Base-by-base conservation (phyloP, 2,888 invertebrate species). In the Lochmaea crataegi region DNA sequence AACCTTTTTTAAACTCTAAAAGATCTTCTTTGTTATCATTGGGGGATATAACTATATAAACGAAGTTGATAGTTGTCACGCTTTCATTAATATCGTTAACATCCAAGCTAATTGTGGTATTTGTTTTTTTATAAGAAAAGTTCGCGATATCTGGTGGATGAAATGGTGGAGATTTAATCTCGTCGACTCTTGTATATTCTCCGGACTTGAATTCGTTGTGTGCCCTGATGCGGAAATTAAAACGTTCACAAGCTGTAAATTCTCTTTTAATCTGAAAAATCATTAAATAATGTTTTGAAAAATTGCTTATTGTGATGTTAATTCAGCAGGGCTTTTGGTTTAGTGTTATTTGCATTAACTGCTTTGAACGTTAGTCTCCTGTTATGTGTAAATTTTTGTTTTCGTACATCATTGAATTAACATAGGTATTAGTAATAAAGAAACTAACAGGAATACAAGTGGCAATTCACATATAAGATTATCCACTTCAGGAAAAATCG, bases 51-150 rank as follows among this genome's bases (percentile, higher is more conserved):
- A 61, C 1, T 12, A 68, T 60, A 41, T 45, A 45, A n/a, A 57
- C 7, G 1, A n/a, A 10, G 16, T 63, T 18, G 16, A 63, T 18
- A 16, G 6, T 18, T n/a, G 9, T 42, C 7, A 38, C n/a, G 38
- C n/a, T 18, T 11, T 18, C 41, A 7, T 63, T n/a, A 10, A 60
- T 60, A n/a, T 10, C n/a, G n/a, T n/a, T 9, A 12, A 63, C 11
- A 41, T 42, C 18, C 38, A 63, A 18, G 10, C n/a, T n/a, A 10
- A 60, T 38, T n/a, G 60, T 60, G 38, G 67, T 67, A n/a, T 22
- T 57, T 12, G 41, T 57, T 14, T 16, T 14, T 22, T 41, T 41
- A 16, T 2, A 6, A 2, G 0, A 22, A 53, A 14, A 38, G 22
- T 22, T 58, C 12, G 9, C 9, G 18, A 7, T 18, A 38, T n/a